These are phyloP conservation scores for Neofelis nebulosa DNA, from an alignment of 2,113 vertebrate species.

Conservation along the genomic window DNA sequence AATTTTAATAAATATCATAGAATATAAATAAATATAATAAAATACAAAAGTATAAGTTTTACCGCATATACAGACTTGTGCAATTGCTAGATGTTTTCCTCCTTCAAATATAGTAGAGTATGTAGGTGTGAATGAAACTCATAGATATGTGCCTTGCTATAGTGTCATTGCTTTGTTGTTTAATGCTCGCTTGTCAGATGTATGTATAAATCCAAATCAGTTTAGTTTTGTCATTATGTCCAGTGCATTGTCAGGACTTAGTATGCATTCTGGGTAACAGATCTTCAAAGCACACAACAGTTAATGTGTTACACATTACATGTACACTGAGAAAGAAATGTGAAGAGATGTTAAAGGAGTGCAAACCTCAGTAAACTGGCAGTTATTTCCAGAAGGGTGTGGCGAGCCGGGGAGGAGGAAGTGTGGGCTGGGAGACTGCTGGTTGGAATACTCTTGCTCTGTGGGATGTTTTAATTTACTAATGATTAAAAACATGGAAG, in stretches of 20 bases:
- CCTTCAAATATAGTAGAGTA: neutral
- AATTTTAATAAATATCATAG: too few species aligned
- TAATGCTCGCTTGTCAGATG: neutral
- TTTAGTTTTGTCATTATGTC: neutral
- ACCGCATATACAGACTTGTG: neutral
- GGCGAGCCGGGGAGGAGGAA: neutral
- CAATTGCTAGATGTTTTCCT: neutral
- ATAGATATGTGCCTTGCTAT: neutral
- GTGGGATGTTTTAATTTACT: neutral
- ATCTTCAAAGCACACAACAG: neutral
- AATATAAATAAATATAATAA: too few species aligned
- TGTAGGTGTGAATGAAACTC: neutral
- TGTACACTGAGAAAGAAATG: neutral
- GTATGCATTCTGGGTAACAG: neutral
- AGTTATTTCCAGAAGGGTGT: neutral
- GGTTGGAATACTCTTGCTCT: neutral
- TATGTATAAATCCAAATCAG: neutral
- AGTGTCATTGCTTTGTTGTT: neutral
- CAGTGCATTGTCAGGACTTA: neutral
- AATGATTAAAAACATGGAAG: constrained; percentile 35
- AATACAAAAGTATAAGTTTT: neutral
- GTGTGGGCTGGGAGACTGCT: too few species aligned
- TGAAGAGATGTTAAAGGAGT: constrained; percentile 24
- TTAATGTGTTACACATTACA: neutral
- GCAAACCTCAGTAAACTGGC: neutral